phyloP scores from a whole-genome alignment of 2,888 invertebrate species.

The Altica lythri region DNA sequence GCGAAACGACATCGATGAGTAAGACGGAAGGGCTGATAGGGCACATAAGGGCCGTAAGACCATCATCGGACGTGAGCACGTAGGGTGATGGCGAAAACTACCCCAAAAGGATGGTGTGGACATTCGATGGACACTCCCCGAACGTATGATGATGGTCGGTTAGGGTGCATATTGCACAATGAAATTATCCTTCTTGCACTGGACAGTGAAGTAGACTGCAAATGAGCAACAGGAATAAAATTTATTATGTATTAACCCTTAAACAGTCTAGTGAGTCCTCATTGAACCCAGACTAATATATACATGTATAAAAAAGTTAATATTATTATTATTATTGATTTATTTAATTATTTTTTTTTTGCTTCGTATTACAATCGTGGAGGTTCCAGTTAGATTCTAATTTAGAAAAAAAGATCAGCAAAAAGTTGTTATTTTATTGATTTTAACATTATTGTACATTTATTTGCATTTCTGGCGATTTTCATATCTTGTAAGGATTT shows the following conservation, averaged over 20 bases:
- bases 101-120: constrained; percentile 47
- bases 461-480: no score
- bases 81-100: constrained; percentile 35
- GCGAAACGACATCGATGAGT: constrained; percentile 33
- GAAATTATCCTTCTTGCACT: constrained; percentile 28
- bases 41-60: constrained; percentile 23
- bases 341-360: no score
- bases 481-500: no score
- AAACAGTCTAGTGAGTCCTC: no score
- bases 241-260: not conserved
- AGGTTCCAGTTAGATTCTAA: no score
- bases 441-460: no score
- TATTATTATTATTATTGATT: no score
- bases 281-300: no score
- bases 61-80: constrained; percentile 26
- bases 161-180: constrained; percentile 47
- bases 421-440: no score
- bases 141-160: constrained; percentile 26
- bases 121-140: constrained; percentile 49
- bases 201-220: constrained; percentile 12
- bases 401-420: no score
- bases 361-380: no score
- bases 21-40: constrained; percentile 29
- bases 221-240: not conserved
- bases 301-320: no score